Conservation (phyloP, 2,797 vertebrate genomes). For the Apogon hyalosoma region DNA sequence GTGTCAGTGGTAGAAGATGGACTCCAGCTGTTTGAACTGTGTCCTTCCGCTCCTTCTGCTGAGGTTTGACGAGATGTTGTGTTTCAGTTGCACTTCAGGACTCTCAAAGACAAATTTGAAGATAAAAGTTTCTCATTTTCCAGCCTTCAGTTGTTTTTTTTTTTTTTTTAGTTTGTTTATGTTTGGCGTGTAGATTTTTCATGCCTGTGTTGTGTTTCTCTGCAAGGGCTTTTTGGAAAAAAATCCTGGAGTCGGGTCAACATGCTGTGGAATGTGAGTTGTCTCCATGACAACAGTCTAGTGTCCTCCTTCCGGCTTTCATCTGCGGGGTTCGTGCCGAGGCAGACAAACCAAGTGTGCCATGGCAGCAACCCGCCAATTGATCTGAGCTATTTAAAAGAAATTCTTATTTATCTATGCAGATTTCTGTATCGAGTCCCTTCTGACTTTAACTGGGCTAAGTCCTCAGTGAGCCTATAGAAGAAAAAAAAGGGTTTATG, state of each 20-base stretch:
- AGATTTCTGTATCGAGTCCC: slow-evolving; percentile 41
- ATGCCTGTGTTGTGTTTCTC: slow-evolving; percentile 41
- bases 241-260: slow-evolving; percentile 64
- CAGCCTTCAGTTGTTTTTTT: slow-evolving; percentile 14
- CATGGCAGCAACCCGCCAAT: slow-evolving; percentile 34
- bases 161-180: not conserved
- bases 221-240: slow-evolving; percentile 40
- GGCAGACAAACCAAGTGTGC: slow-evolving; percentile 48
- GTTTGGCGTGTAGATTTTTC: slow-evolving; percentile 43
- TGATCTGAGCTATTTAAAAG: slow-evolving; percentile 45
- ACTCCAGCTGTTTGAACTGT: slow-evolving; percentile 37
- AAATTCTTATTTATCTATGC: slow-evolving; percentile 46
- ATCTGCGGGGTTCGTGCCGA: slow-evolving; percentile 36
- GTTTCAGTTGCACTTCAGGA: slow-evolving; percentile 53
- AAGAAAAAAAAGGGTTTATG: slow-evolving; percentile 18
- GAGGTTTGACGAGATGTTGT: slow-evolving; percentile 60
- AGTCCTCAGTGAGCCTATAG: slow-evolving; percentile 40
- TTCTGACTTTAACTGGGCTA: slow-evolving; percentile 49
- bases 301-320: slow-evolving; percentile 67
- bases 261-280: slow-evolving; percentile 73
- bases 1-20: slow-evolving; percentile 29
- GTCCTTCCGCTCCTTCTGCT: slow-evolving; percentile 56
- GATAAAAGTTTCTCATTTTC: slow-evolving; percentile 42
- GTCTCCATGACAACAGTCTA: slow-evolving; percentile 74
- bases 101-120: slow-evolving; percentile 58